phyloP scores from a whole-genome alignment of 2,888 invertebrate genomes.

The Dione juno region DNA sequence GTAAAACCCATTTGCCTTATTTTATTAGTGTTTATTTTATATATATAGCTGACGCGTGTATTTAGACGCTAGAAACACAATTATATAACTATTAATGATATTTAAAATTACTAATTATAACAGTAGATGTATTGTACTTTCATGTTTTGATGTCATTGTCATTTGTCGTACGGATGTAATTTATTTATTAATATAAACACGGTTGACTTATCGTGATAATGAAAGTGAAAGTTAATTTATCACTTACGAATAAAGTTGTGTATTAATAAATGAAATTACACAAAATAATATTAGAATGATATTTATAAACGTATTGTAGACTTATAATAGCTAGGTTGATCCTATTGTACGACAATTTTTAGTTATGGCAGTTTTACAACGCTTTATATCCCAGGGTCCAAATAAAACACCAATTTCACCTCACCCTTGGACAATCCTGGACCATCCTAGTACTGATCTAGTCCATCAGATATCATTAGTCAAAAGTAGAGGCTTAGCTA shows the following conservation, averaged over 20 bases:
- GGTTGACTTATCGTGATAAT: neutral
- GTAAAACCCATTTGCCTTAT: conserved; percentile 78
- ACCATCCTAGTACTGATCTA: conserved; percentile 57
- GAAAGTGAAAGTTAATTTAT: neutral
- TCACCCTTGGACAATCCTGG: conserved; percentile 77
- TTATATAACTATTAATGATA: conserved; percentile 52
- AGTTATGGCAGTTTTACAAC: conserved; percentile 42
- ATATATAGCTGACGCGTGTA: conserved; percentile 55
- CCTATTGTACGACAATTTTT: conserved; percentile 31
- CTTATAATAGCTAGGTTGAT: conserved; percentile 27
- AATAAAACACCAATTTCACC: conserved; percentile 75
- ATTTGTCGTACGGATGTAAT: conserved; percentile 15
- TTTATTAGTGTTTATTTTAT: conserved; percentile 72
- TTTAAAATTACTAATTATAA: conserved; percentile 43
- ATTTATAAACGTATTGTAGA: conserved; percentile 33
- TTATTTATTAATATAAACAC: conserved; percentile 17
- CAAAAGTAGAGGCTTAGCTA: conserved; percentile 56
- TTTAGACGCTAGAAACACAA: conserved; percentile 63
- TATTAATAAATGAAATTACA: conserved; percentile 29
- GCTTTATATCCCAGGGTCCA: conserved; percentile 75
- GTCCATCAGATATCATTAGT: conserved; percentile 56
- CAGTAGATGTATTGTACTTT: conserved; percentile 37
- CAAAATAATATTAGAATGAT: conserved; percentile 27
- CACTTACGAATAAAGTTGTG: neutral
- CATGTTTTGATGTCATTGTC: conserved; percentile 39